These are phyloP conservation scores for Heterochromis multidens DNA, from an alignment of 2,113 vertebrate genomes.

Conservation along the genomic window DNA sequence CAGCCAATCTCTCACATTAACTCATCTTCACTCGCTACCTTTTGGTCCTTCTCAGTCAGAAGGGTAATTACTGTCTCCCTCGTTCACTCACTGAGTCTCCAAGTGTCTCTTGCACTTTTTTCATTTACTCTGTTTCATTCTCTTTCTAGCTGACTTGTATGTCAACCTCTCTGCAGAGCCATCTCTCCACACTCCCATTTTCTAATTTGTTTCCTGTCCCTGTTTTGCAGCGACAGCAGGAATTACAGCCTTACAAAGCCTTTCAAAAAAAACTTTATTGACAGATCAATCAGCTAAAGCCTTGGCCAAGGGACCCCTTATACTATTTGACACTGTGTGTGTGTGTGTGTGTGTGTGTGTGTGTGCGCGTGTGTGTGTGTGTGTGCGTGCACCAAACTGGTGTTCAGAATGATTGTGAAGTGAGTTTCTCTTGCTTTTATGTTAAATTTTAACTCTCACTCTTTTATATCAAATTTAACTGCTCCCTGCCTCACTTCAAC, in stretches of 20 bases:
- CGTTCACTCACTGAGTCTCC: background rate
- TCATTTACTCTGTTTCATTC: background rate
- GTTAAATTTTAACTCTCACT: background rate
- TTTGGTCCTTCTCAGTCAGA: background rate
- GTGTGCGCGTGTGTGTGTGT: background rate
- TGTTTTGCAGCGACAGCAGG: background rate
- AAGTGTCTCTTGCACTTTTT: conserved; percentile 1
- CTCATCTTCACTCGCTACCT: background rate
- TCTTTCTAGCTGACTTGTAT: background rate
- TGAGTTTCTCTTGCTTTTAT: background rate
- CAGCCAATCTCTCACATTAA: background rate
- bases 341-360: background rate
- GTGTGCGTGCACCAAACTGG: background rate
- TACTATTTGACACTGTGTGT: background rate
- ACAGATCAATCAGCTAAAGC: background rate
- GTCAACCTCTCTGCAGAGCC: background rate
- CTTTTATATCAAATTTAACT: background rate
- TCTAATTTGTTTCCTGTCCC: background rate
- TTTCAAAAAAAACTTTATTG: background rate
- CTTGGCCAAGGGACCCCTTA: background rate
- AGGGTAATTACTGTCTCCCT: conserved; percentile 6
- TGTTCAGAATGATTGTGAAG: background rate
- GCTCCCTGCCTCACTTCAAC: background rate
- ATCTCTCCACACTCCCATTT: background rate
- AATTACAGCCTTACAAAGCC: background rate